Evolutionary conservation across 2,888 invertebrate species (phyloP).

Genomic region (Epinotia brunnichana): DNA sequence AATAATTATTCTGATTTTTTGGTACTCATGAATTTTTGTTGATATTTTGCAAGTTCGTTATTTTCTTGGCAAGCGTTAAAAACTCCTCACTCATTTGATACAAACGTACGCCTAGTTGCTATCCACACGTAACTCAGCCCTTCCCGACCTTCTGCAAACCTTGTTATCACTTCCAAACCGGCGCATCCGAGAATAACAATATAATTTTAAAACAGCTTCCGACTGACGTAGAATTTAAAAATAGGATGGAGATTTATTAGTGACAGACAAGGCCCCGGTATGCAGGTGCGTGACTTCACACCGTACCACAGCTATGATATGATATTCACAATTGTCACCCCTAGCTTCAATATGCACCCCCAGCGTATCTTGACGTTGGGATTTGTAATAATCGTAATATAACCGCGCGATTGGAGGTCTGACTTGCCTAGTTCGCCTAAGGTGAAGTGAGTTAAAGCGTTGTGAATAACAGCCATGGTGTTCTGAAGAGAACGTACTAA

Average conservation of each 20-base stretch:
- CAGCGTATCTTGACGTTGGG: neutral
- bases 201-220: conserved; percentile 44
- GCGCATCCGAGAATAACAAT: conserved; percentile 42
- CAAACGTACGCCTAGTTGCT: conserved; percentile 18
- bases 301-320: neutral
- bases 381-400: neutral
- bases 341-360: too few relatives aligned
- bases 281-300: conserved; percentile 38
- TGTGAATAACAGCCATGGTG: neutral
- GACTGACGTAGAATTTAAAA: conserved; percentile 38
- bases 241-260: conserved; percentile 39
- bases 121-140: conserved; percentile 22
- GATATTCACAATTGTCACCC: neutral
- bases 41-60: too few relatives aligned
- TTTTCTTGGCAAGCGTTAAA: neutral
- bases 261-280: conserved; percentile 42
- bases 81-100: neutral
- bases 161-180: conserved; percentile 41
- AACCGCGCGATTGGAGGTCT: neutral
- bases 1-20: too few relatives aligned
- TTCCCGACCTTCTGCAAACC: conserved; percentile 43
- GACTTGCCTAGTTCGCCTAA: neutral
- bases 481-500: neutral
- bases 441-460: neutral
- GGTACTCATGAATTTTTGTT: too few relatives aligned